Evolutionary conservation across 2,888 invertebrate genomes (phyloP), one percentile per base, ranked within the genome.

Genomic region (Baccha elongata): DNA sequence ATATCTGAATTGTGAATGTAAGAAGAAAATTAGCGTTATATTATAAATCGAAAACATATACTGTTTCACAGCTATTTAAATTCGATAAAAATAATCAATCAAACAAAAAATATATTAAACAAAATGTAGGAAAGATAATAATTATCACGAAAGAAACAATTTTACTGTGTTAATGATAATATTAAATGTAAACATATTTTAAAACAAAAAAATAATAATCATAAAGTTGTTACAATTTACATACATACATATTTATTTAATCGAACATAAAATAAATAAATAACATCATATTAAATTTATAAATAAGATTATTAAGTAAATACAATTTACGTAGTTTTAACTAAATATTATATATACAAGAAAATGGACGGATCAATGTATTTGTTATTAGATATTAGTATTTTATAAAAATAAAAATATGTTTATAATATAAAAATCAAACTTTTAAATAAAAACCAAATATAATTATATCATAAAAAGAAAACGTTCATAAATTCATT

Each of bases 151-250:
- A 48, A 52, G 52, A 62, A 74, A 75, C 64, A 81, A 53, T 71
- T 67, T 81, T 76, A 75, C 81, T 76, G 76, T 81, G 76, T 81
- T 81, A 81, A 81, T 67, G 55, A 68, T 17, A 37, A 58, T 17
- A 69, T 46, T 40, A 10, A 71, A 29, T 52, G 4, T 44, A 50
- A 52, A 11, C 42, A 44, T 46, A 58, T 21, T 29, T 46, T 13
- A 35, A 42, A 48, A 52, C 8, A 4, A 10, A 35, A 44, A 42
- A 29, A 65, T 1, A 40, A 44, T 42, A 62, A 21, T 55, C 15
- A 50, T 37, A 60, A 46, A 58, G 53, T 55, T 81, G 76, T 81
- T 76, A 62, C 40, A 65, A 75, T 71, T 75, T 75, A 75, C 71
- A 75, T 69, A 71, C 60, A 81, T 67, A 75, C 71, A 75, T 69